Evolutionary conservation across 2,113 vertebrate species (phyloP), one percentile per base, ranked within the genome.

Genomic region (Equus przewalskii): DNA sequence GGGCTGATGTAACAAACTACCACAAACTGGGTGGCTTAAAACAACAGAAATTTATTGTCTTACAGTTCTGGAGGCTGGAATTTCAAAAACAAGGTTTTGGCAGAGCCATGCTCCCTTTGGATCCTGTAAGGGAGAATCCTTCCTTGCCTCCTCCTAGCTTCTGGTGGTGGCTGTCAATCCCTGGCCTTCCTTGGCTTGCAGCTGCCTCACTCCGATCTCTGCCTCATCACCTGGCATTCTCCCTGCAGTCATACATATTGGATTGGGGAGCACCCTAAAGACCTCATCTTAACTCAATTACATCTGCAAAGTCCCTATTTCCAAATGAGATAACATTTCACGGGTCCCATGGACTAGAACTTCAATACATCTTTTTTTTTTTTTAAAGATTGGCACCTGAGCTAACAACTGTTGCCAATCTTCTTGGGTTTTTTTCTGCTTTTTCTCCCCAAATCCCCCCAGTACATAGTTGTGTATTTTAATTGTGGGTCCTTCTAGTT

Each of bases 21-120:
- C 36, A 92, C 15, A 22, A 69, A 88, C 4, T 14, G 8, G 6
- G 9, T 56, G 18, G 69, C 58, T 94, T 79, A 8, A 80, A 83
- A 80, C 41, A 78, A 84, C 22, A 95, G 65, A 93, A 82, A 69
- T 76, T 36, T 75, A 64, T 81, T 79, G 21, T 86, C 60, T 82
- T 41, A 58, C 2, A 33, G 26, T 87, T 78, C 56, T n/a, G 19
- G 30, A 11, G 41, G 12, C 41, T 41, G 62, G 22, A 89, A n/a
- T 12, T 76, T 64, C n/a, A 85, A 87, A 90, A 90, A 60, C 60
- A 62, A 92, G 18, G 28, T 62, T 11, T 85, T 30, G 6, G 41
- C 18, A 44, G 30, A 51, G 24, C 72, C 21, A 26, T 10, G 46
- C 5, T 46, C 22, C 12, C 19, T 36, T 24, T 69, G 18, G 44